phyloP scores from a whole-genome alignment of 2,888 invertebrate genomes.

The Diarsia brunnea region DNA sequence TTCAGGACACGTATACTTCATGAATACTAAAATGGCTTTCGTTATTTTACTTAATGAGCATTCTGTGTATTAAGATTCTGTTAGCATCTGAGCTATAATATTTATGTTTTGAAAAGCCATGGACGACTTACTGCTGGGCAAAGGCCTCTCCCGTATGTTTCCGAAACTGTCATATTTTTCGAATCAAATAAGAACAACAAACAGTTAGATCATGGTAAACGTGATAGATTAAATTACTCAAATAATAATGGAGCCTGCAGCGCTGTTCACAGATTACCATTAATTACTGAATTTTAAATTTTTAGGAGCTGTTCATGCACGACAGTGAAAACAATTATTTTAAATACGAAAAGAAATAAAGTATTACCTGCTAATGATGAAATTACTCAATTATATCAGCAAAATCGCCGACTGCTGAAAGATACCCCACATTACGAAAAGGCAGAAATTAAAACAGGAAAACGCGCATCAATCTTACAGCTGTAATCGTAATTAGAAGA shows the following conservation, averaged over 20 bases:
- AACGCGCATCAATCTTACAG: conserved; percentile 45
- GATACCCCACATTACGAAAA: conserved; percentile 10
- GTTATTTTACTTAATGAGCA: background rate
- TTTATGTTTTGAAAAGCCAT: background rate
- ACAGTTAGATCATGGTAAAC: too few species aligned
- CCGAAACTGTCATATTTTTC: background rate
- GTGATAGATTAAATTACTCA: too few species aligned
- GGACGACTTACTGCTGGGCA: background rate
- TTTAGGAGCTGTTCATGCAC: too few species aligned
- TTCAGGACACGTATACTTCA: conserved; percentile 1
- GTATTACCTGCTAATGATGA: too few species aligned
- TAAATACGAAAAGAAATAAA: too few species aligned
- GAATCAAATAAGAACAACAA: too few species aligned
- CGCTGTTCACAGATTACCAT: too few species aligned
- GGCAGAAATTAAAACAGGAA: conserved; percentile 26
- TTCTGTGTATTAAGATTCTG: conserved; percentile 9
- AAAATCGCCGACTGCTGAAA: conserved; percentile 1
- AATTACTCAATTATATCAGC: conserved; percentile 16
- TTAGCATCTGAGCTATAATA: background rate
- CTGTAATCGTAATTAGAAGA: conserved; percentile 60
- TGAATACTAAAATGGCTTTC: background rate
- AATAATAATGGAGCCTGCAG: too few species aligned
- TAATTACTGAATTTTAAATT: too few species aligned
- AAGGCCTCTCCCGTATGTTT: background rate
- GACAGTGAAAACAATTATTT: too few species aligned